Conservation (phyloP, 2,113 vertebrate species). For the Morone saxatilis region DNA sequence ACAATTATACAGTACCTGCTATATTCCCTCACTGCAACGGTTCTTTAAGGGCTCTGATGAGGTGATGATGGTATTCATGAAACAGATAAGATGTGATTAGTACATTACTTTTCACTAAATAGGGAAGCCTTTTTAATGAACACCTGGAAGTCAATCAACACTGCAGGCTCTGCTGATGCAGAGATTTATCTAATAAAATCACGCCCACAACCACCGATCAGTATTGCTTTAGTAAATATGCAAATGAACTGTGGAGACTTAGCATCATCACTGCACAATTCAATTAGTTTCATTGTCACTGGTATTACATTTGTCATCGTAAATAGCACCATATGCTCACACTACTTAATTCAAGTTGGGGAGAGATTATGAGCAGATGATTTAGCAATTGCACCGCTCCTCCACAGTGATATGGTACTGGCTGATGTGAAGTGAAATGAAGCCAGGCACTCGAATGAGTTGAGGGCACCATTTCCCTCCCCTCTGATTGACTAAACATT, state of each 20-base stretch:
- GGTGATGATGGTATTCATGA: not conserved
- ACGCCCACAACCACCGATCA: slow-evolving; percentile 22
- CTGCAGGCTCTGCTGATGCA: not conserved
- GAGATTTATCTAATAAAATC: slow-evolving; percentile 37
- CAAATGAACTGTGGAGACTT: slow-evolving; percentile 53
- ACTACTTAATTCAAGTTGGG: slow-evolving; percentile 57
- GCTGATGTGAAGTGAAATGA: slow-evolving; percentile 68
- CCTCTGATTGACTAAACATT: slow-evolving; percentile 75
- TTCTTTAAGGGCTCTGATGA: not conserved
- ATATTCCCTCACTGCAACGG: not conserved
- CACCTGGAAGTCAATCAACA: slow-evolving; percentile 39
- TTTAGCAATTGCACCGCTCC: slow-evolving; percentile 61
- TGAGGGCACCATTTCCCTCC: slow-evolving; percentile 54
- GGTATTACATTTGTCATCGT: slow-evolving; percentile 57
- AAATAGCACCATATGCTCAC: slow-evolving; percentile 69
- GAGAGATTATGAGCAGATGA: slow-evolving; percentile 72
- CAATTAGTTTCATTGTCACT: slow-evolving; percentile 65
- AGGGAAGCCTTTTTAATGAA: slow-evolving; percentile 31
- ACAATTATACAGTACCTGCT: not conserved
- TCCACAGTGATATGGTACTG: slow-evolving; percentile 32
- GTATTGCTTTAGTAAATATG: slow-evolving; percentile 47
- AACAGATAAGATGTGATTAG: not conserved
- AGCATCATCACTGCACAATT: slow-evolving; percentile 24
- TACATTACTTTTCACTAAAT: slow-evolving; percentile 11
- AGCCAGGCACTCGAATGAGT: slow-evolving; percentile 54